These are phyloP conservation scores for Melanotaenia nigrans DNA, from an alignment of 2,797 vertebrate genomes.

Conservation along the genomic window DNA sequence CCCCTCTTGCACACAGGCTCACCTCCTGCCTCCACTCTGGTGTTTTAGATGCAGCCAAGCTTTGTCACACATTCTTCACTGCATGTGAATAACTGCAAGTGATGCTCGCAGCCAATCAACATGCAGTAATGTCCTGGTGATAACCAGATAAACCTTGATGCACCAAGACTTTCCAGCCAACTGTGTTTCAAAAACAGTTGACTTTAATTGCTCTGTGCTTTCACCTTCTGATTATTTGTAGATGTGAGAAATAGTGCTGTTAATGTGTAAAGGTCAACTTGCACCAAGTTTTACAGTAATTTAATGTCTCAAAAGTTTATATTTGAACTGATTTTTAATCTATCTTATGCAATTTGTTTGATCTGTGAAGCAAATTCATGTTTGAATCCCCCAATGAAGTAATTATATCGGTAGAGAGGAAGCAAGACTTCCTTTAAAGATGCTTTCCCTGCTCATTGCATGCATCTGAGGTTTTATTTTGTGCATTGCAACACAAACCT, in stretches of 20 bases:
- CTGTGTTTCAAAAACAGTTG: neutral
- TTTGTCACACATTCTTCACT: slow-evolving; percentile 45
- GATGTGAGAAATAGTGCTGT: neutral
- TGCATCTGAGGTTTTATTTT: too few relatives aligned
- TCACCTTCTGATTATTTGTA: neutral
- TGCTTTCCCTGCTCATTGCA: too few relatives aligned
- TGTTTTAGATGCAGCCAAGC: slow-evolving; percentile 49
- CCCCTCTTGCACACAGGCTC: slow-evolving; percentile 27
- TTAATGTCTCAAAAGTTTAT: too few relatives aligned
- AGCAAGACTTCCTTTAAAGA: too few relatives aligned
- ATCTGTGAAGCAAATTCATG: neutral
- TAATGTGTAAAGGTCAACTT: neutral
- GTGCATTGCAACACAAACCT: neutral
- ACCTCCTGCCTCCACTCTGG: slow-evolving; percentile 45
- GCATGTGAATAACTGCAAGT: slow-evolving; percentile 42
- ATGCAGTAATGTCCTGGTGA: neutral
- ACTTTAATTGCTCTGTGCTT: neutral
- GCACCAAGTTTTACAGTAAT: too few relatives aligned
- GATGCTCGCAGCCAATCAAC: slow-evolving; percentile 1
- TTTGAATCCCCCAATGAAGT: neutral
- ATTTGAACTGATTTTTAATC: too few relatives aligned
- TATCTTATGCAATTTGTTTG: neutral
- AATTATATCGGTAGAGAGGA: too few relatives aligned
- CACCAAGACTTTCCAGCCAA: neutral
- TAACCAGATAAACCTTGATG: neutral